Conservation (phyloP, 2,113 vertebrate species). For the Herpetotheres cachinnans region DNA sequence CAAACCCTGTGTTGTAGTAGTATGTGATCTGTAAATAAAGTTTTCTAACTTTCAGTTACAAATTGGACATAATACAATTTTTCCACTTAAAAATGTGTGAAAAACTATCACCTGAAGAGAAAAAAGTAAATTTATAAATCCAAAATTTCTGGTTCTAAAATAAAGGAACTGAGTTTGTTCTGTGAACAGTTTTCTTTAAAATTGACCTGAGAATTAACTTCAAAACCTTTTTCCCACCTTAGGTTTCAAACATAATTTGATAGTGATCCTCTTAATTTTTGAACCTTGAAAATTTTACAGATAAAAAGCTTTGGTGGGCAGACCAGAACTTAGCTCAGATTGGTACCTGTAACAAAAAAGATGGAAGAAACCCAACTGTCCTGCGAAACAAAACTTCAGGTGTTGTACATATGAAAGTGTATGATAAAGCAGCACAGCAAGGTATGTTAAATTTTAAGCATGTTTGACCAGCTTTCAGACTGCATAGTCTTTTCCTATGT, state of each 20-base stretch:
- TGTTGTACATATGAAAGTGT: slow-evolving; percentile 97
- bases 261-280: background rate
- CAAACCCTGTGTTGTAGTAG: background rate
- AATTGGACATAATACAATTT: background rate
- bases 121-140: background rate
- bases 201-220: background rate
- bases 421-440: slow-evolving; percentile 92
- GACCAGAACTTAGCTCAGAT: slow-evolving; percentile 91
- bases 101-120: background rate
- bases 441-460: slow-evolving; percentile 67
- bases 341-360: slow-evolving; percentile 91
- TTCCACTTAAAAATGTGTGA: background rate
- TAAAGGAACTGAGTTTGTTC: background rate
- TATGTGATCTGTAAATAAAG: background rate
- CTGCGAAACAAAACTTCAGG: slow-evolving; percentile 92
- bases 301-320: slow-evolving; percentile 96
- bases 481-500: background rate
- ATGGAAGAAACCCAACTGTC: slow-evolving; percentile 84
- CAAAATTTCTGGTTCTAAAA: background rate
- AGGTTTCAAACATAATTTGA: background rate
- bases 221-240: background rate
- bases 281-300: slow-evolving; percentile 69
- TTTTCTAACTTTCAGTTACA: background rate
- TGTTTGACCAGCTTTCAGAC: background rate
- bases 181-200: background rate